Percentiles rank a stretch among this genome's conserved stretches.
Evolutionary conservation across 2,888 invertebrate species (phyloP).

Genomic region (Habroteleia sp.): DNA sequence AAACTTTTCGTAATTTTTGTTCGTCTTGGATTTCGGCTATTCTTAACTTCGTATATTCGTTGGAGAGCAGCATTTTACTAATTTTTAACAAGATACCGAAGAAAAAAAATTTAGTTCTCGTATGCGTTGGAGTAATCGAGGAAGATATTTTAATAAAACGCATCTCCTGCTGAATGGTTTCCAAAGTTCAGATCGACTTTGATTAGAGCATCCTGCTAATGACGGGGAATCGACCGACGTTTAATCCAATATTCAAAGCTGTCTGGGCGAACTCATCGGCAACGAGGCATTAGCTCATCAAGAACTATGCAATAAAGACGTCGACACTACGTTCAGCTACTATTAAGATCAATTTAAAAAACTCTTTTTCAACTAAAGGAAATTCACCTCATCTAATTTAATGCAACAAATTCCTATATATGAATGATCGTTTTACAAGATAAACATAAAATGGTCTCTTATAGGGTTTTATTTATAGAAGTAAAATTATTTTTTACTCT

Average conservation of each 20-base stretch:
- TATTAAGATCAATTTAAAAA: slow-evolving; percentile 13
- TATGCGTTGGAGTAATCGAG: slow-evolving; percentile 26
- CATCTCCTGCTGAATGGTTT: slow-evolving; percentile 49
- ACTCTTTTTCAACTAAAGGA: background rate
- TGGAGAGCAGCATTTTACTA: slow-evolving; percentile 29
- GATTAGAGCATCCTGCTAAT: slow-evolving; percentile 78
- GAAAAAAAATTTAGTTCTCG: slow-evolving; percentile 20
- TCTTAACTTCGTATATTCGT: slow-evolving; percentile 29
- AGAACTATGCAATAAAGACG: slow-evolving; percentile 49
- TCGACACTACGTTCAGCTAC: slow-evolving; percentile 29
- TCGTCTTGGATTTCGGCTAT: slow-evolving; percentile 13
- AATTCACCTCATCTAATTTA: background rate
- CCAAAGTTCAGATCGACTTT: slow-evolving; percentile 69
- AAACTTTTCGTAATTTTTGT: slow-evolving; percentile 9
- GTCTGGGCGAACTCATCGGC: slow-evolving; percentile 69
- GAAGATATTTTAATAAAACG: slow-evolving; percentile 56
- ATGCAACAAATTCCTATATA: too few relatives aligned
- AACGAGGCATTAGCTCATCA: slow-evolving; percentile 55
- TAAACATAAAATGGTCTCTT: too few relatives aligned
- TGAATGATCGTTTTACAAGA: too few relatives aligned
- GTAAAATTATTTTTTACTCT: too few relatives aligned
- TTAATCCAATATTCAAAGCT: slow-evolving; percentile 79
- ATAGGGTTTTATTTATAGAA: too few relatives aligned
- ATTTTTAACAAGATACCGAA: slow-evolving; percentile 37
- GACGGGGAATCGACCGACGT: slow-evolving; percentile 76